Evolutionary conservation across 2,888 invertebrate species (phyloP).

Genomic region (Pristionchus exspectatus): DNA sequence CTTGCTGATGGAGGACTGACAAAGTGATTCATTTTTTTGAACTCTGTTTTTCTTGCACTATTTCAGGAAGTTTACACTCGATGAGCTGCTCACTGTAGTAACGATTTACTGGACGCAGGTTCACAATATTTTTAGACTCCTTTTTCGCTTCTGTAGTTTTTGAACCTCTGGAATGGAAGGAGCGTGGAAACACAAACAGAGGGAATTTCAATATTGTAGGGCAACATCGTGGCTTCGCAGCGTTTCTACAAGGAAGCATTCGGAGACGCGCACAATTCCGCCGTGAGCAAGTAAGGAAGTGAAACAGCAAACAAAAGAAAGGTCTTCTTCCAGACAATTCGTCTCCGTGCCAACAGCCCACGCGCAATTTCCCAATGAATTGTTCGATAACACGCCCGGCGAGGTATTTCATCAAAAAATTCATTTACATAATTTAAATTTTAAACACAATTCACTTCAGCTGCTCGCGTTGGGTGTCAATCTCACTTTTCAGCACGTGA

Average conservation of each 20-base stretch:
- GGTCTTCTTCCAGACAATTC: conserved; percentile 68
- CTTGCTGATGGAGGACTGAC: conserved; percentile 85
- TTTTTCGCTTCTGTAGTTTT: no score
- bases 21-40: no score
- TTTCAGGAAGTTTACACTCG: conserved; percentile 84
- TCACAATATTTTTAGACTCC: conserved; percentile 67
- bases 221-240: conserved; percentile 86
- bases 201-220: conserved; percentile 77
- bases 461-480: background rate
- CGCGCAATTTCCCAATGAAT: conserved; percentile 86
- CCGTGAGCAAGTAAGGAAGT: conserved; percentile 60
- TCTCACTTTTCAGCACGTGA: conserved; percentile 71
- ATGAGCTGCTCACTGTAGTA: conserved; percentile 87
- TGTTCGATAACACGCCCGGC: conserved; percentile 83
- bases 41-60: no score
- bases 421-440: background rate
- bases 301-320: no score
- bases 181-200: no score
- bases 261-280: conserved; percentile 58
- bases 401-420: conserved; percentile 78
- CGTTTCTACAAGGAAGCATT: conserved; percentile 86
- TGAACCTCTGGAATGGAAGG: no score
- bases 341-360: conserved; percentile 86
- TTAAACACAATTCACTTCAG: background rate
- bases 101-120: conserved; percentile 87